Percentiles rank a stretch among this genome's conserved stretches.
Evolutionary conservation across 2,888 invertebrate genomes (phyloP).

Genomic region (Euzetes globulus): DNA sequence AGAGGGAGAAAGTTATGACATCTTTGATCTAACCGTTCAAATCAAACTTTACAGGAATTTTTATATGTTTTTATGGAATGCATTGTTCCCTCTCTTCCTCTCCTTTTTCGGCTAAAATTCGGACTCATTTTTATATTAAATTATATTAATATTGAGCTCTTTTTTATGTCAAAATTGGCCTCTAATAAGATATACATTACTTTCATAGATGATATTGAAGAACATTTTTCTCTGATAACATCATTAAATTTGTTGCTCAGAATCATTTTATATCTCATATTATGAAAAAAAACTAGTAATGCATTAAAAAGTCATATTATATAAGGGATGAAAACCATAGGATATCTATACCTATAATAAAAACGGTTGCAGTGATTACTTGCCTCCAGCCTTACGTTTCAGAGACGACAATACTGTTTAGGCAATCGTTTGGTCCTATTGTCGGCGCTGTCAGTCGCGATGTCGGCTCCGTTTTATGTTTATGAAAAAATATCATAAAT

Average conservation of each 20-base stretch:
- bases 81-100: too few species aligned
- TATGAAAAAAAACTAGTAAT: not conserved
- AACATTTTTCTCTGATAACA: constrained; percentile 19
- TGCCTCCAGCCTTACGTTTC: not conserved
- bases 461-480: too few species aligned
- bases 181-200: constrained; percentile 21
- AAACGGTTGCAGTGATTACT: not conserved
- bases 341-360: not conserved
- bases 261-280: not conserved
- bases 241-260: constrained; percentile 20
- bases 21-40: too few species aligned
- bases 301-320: constrained; percentile 13
- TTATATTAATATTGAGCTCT: constrained; percentile 23
- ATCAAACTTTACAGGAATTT: too few species aligned
- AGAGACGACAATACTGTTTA: not conserved
- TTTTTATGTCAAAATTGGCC: constrained; percentile 24
- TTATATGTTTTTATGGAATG: too few species aligned
- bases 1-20: too few species aligned
- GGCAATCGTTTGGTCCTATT: not conserved
- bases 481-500: too few species aligned
- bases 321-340: not conserved
- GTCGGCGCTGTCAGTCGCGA: not conserved
- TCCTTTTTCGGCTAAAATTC: too few species aligned
- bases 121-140: not conserved
- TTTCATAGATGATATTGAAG: not conserved